Conservation (phyloP, 2,113 vertebrate species). For the Arenaria interpres region DNA sequence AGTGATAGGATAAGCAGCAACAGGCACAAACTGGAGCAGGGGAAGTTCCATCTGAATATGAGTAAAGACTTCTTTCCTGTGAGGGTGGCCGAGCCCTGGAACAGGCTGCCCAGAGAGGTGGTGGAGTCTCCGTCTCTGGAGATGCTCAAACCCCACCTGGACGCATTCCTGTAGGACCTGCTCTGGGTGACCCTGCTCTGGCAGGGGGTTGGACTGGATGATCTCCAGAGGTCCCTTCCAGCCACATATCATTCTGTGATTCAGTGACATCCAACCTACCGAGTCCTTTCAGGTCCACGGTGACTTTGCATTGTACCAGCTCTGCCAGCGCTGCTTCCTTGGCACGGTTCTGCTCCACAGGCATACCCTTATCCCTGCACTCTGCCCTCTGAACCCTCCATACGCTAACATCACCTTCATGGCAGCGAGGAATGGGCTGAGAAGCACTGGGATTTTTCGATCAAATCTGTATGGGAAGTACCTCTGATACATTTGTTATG, state of each 20-base stretch:
- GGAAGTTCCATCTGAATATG: neutral
- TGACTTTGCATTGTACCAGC: neutral
- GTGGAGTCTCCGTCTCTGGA: neutral
- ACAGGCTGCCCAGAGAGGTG: neutral
- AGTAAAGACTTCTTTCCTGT: neutral
- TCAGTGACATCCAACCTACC: neutral
- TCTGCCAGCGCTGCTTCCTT: neutral
- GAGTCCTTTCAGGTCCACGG: neutral
- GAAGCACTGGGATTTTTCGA: neutral
- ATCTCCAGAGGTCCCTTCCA: neutral
- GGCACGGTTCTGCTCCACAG: neutral
- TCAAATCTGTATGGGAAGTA: neutral
- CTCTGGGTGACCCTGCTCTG: neutral
- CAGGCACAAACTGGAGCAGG: neutral
- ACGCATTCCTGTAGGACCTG: neutral
- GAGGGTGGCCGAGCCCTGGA: neutral
- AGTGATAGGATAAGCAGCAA: neutral
- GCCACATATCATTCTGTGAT: neutral
- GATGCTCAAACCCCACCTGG: neutral
- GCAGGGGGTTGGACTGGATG: neutral
- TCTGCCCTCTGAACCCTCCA: neutral
- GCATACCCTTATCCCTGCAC: neutral
- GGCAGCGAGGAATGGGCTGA: neutral
- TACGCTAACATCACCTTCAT: accelerated
- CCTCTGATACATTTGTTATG: neutral